Percentiles rank a stretch among this genome's conserved stretches.
phyloP scores from a whole-genome alignment of 2,888 invertebrate genomes.

The Scaptomyza tumidula region DNA sequence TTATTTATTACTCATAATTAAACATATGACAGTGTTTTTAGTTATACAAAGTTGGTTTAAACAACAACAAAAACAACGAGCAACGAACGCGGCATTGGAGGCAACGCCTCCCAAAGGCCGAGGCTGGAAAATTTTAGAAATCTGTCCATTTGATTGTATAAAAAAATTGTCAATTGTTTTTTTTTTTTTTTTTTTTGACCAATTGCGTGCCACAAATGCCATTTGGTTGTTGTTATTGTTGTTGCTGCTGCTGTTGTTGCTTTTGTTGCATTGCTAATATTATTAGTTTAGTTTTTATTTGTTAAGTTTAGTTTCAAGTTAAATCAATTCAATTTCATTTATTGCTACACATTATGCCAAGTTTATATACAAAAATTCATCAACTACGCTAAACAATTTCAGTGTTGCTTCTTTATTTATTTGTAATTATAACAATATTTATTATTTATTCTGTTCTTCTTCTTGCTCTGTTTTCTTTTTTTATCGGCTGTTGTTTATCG shows the following conservation, averaged over 20 bases:
- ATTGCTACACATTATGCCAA: slow-evolving; percentile 76
- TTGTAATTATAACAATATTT: slow-evolving; percentile 72
- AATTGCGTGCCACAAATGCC: slow-evolving; percentile 39
- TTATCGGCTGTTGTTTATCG: slow-evolving; percentile 15
- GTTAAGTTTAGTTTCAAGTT: slow-evolving; percentile 22
- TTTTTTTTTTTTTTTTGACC: slow-evolving; percentile 8
- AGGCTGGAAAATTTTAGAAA: slow-evolving; percentile 73
- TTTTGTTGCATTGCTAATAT: slow-evolving; percentile 19
- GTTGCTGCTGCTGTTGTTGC: slow-evolving; percentile 4
- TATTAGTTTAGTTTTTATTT: slow-evolving; percentile 9
- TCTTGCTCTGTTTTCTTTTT: slow-evolving; percentile 31
- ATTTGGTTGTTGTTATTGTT: slow-evolving; percentile 16
- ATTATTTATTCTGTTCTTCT: slow-evolving; percentile 47
- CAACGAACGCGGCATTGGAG: slow-evolving; percentile 35
- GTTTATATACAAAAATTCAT: slow-evolving; percentile 79
- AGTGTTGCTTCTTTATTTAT: slow-evolving; percentile 45
- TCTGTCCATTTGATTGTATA: slow-evolving; percentile 75
- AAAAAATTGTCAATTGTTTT: slow-evolving; percentile 57
- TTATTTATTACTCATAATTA: slow-evolving; percentile 55
- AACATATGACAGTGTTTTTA: slow-evolving; percentile 66
- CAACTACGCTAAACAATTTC: slow-evolving; percentile 82
- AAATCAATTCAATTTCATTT: slow-evolving; percentile 68
- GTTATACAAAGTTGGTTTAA: slow-evolving; percentile 29
- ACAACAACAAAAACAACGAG: slow-evolving; percentile 21
- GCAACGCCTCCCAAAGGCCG: slow-evolving; percentile 57